phyloP scores from a whole-genome alignment of 2,113 vertebrate genomes.

The Turdus rufiventris region DNA sequence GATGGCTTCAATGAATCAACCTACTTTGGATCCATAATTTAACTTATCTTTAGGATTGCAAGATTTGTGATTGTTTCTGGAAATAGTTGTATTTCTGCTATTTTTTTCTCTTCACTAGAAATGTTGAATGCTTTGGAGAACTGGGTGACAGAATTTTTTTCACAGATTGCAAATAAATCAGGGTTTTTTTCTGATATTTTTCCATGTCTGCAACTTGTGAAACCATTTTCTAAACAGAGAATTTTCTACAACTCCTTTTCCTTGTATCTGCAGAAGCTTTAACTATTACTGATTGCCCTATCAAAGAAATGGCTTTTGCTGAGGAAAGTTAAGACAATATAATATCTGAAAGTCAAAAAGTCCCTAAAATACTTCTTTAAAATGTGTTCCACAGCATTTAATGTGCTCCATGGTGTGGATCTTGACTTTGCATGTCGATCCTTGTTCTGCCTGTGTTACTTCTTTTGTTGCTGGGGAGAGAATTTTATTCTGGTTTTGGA shows the following conservation, averaged over 20 bases:
- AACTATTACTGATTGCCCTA: background rate
- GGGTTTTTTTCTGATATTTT: background rate
- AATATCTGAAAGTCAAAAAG: background rate
- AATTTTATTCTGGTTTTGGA: background rate
- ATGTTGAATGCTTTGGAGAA: constrained; percentile 80
- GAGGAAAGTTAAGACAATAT: background rate
- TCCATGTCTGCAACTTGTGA: background rate
- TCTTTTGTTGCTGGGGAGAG: background rate
- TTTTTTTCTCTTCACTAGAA: constrained; percentile 58
- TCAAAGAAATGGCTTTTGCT: background rate
- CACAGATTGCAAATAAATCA: constrained; percentile 81
- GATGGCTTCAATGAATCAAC: background rate
- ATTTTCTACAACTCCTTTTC: background rate
- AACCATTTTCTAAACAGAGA: background rate
- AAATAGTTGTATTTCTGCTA: background rate
- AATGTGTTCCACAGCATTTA: background rate
- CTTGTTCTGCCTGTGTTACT: background rate
- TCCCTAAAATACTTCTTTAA: background rate
- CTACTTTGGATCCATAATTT: background rate
- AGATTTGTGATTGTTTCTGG: background rate
- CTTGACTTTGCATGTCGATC: background rate
- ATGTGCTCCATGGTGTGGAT: background rate
- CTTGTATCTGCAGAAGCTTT: background rate
- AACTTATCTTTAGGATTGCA: background rate
- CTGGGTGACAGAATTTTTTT: constrained; percentile 83